phyloP scores from a whole-genome alignment of 2,797 vertebrate species.

The Coilia nasus region DNA sequence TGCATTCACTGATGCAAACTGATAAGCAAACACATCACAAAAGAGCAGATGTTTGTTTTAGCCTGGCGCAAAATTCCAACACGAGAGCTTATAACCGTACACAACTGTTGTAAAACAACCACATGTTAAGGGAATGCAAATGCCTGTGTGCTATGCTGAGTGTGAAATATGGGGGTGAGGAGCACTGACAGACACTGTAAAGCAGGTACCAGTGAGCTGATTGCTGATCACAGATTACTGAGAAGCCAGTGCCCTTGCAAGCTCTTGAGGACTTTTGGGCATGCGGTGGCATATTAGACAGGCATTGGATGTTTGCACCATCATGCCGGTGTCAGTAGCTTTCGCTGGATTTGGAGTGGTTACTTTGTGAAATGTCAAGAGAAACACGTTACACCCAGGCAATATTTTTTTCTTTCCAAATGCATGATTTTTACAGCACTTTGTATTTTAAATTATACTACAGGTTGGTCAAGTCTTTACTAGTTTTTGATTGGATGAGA shows the following conservation, averaged over 20 bases:
- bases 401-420: not conserved
- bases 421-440: not conserved
- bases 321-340: not conserved
- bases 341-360: not conserved
- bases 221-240: not conserved
- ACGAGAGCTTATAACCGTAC: not conserved
- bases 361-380: not conserved
- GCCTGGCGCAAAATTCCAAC: not conserved
- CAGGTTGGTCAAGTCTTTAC: no score
- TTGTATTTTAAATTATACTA: not conserved
- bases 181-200: not conserved
- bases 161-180: not conserved
- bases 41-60: not conserved
- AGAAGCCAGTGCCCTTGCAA: not conserved
- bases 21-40: constrained; percentile 2
- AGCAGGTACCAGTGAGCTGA: not conserved
- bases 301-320: no score
- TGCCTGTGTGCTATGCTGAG: not conserved
- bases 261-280: not conserved
- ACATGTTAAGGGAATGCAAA: not conserved
- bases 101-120: not conserved
- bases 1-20: not conserved
- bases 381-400: not conserved
- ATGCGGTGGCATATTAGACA: not conserved
- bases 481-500: no score